phyloP scores from a whole-genome alignment of 2,888 invertebrate genomes.

The Ormyrus thymus region DNA sequence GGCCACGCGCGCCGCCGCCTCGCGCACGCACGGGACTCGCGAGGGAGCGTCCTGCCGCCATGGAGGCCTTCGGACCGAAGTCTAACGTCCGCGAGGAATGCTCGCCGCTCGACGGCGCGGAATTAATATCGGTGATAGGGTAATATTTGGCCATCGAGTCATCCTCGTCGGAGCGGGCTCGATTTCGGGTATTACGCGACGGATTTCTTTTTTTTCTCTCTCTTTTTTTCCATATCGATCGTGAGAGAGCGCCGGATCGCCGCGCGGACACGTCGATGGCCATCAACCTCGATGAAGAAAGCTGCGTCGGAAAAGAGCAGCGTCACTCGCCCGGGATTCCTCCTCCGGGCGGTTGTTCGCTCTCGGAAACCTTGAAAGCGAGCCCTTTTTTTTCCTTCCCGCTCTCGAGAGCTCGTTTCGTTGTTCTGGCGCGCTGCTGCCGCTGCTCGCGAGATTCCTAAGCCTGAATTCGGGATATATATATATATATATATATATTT shows the following conservation, averaged over 20 bases:
- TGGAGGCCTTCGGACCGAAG: too few species aligned
- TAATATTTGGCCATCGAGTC: too few species aligned
- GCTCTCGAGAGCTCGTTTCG: slow-evolving; percentile 11
- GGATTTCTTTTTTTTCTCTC: too few species aligned
- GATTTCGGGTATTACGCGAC: slow-evolving; percentile 1
- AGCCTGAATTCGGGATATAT: slow-evolving; percentile 31
- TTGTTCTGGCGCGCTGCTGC: slow-evolving; percentile 20
- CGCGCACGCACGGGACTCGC: too few species aligned
- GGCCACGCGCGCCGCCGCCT: slow-evolving; percentile 24
- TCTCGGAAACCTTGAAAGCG: slow-evolving; percentile 47
- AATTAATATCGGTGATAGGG: too few species aligned
- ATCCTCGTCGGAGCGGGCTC: background rate
- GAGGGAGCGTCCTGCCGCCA: too few species aligned
- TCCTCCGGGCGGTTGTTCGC: slow-evolving; percentile 9
- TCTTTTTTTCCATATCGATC: too few species aligned
- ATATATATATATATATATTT: slow-evolving; percentile 2
- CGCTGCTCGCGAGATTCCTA: slow-evolving; percentile 39
- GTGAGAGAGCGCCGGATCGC: background rate
- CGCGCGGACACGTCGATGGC: slow-evolving; percentile 19
- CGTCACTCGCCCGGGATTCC: slow-evolving; percentile 43
- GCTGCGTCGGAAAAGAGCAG: slow-evolving; percentile 36
- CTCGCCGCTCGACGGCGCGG: too few species aligned
- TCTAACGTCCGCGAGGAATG: too few species aligned
- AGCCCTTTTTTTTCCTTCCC: slow-evolving; percentile 37
- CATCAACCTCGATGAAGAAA: slow-evolving; percentile 21